Percentiles rank a stretch among this genome's conserved stretches.
phyloP scores from a whole-genome alignment of 2,113 vertebrate genomes.

The Salvelinus alpinus region DNA sequence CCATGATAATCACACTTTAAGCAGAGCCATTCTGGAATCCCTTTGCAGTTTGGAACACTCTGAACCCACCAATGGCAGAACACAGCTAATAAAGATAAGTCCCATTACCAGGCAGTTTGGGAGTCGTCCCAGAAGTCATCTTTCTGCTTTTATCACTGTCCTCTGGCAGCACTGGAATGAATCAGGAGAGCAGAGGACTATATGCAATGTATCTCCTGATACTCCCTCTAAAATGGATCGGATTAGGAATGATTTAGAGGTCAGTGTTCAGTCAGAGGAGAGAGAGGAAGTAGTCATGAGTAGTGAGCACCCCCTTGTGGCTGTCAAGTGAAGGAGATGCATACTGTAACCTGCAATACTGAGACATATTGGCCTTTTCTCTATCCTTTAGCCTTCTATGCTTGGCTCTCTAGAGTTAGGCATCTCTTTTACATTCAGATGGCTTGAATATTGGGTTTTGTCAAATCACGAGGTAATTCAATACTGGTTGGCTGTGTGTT shows the following conservation, averaged over 20 bases:
- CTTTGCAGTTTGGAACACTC: background rate
- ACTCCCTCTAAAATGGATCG: background rate
- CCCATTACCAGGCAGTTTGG: background rate
- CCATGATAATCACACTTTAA: background rate
- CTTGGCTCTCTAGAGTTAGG: no score
- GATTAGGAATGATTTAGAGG: background rate
- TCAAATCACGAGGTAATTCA: no score
- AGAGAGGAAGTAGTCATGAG: constrained; percentile 11
- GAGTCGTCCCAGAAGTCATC: background rate
- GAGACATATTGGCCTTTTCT: no score
- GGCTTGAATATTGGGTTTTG: no score
- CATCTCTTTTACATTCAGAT: no score
- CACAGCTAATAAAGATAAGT: background rate
- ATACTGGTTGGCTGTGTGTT: no score
- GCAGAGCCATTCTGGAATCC: background rate
- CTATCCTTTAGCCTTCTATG: no score
- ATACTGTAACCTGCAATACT: no score
- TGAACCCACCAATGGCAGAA: constrained; percentile 2
- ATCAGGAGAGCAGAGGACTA: background rate
- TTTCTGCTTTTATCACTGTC: background rate
- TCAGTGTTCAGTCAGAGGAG: background rate
- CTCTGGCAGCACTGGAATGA: background rate
- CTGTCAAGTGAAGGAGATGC: background rate
- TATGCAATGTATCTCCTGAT: background rate
- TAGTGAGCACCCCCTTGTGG: constrained; percentile 64